phyloP scores from a whole-genome alignment of 2,888 invertebrate species.

The Empis livida region DNA sequence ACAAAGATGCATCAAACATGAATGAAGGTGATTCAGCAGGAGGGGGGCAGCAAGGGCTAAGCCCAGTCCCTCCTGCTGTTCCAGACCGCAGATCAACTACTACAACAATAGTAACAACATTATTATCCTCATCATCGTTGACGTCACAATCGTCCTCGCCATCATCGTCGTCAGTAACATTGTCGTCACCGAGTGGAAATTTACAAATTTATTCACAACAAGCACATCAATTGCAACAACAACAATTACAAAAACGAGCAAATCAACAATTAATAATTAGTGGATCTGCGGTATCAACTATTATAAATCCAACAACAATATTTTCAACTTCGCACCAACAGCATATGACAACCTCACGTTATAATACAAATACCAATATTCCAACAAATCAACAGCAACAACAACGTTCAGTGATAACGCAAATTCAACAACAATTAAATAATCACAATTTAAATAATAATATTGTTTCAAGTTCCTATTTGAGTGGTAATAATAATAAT shows the following conservation, averaged over 20 bases:
- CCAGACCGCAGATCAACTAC: conserved; percentile 35
- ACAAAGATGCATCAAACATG: conserved; percentile 38
- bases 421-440: neutral
- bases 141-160: conserved; percentile 10
- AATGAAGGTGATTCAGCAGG: conserved; percentile 39
- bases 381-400: conserved; percentile 12
- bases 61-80: conserved; percentile 39
- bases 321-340: conserved; percentile 13
- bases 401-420: conserved; percentile 3
- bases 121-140: conserved; percentile 12
- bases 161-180: too few relatives aligned
- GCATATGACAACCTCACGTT: conserved; percentile 16
- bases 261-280: conserved; percentile 12
- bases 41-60: conserved; percentile 37
- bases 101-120: conserved; percentile 14
- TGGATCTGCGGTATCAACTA: conserved; percentile 21
- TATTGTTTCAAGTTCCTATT: too few relatives aligned
- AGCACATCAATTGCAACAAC: conserved; percentile 16
- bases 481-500: too few relatives aligned
- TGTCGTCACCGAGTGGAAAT: conserved; percentile 16
- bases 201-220: conserved; percentile 21
- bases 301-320: conserved; percentile 16
- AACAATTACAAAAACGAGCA: conserved; percentile 1
- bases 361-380: conserved; percentile 7
- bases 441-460: neutral